Percentiles rank a stretch among this genome's conserved stretches.
Conservation (phyloP, 2,113 vertebrate genomes). For the Gulo gulo region DNA sequence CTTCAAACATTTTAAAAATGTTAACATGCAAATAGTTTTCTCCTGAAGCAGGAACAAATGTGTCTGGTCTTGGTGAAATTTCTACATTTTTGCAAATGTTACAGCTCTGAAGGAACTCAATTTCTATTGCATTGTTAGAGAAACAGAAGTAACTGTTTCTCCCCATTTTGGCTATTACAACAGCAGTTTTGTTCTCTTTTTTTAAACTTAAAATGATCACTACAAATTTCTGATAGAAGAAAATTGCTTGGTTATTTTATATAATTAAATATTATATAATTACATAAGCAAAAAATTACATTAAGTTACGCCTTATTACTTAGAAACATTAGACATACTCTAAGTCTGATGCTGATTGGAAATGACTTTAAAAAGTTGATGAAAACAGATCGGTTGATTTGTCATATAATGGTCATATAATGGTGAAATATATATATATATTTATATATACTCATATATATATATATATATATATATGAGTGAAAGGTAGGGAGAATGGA, state of each 20-base stretch:
- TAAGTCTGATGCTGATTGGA: neutral
- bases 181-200: accelerated
- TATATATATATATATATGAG: neutral
- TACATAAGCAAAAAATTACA: neutral
- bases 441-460: too few species aligned
- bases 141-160: neutral
- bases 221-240: neutral
- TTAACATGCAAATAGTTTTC: neutral
- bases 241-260: neutral
- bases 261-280: neutral
- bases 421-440: neutral
- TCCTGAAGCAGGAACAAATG: neutral
- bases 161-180: neutral
- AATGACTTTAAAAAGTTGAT: neutral
- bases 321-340: neutral
- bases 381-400: neutral
- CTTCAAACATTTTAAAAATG: neutral
- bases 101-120: neutral
- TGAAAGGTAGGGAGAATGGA: neutral
- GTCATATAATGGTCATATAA: neutral
- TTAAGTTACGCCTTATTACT: neutral
- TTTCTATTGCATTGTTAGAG: neutral
- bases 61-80: neutral
- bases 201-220: neutral
- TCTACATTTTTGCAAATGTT: neutral